Evolutionary conservation across 2,888 invertebrate genomes (phyloP), one percentile per base, ranked within the genome.

Genomic region (Osmoderma eremita): DNA sequence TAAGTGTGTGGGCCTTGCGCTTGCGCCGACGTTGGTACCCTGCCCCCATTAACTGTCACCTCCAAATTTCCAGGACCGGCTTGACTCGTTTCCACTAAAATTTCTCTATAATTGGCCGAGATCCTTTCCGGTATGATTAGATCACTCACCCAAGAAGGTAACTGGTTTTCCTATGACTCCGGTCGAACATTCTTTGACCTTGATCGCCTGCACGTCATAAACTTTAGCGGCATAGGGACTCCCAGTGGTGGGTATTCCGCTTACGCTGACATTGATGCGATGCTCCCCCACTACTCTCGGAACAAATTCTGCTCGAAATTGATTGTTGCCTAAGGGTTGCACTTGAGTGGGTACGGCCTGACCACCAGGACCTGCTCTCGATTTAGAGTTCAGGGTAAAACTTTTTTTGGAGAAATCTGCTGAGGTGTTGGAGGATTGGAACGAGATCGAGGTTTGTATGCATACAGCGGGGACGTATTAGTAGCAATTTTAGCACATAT

Each of bases 1-100:
- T 97, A 98, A 0, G 94, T 94, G 79, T 97, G 95, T 24, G 97
- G 95, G 30, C 98, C 98, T 79, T 97, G 95, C 0, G 96, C 96
- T 79, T 97, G 96, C 10, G 97, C 97, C 20, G 95, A 95, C 0
- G 97, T 97, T 0, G 98, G 97, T 36, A 98, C 97, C 69, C 96
- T 88, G 0, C 98, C 98, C 5, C 97, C 97, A 79, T 99, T 98
- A 24, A 99, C 98, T 0, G 97, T 97, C 67, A 99, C 98, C 83
- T 99, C 98, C 48, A 99, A 85, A 83, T 99, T 98, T 18, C 99
- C 99, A 0, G 98, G 97, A 15, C 98, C 99, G 3, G 98, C 98
- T 82, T 97, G 95, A 79, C 96, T 95, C 12, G 98, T 98, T 83
- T 99, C 98, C 80, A 99, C 96, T 94, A 78, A 6, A 73, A 74